phyloP scores from a whole-genome alignment of 2,888 invertebrate genomes.

The Stramonita haemastoma region DNA sequence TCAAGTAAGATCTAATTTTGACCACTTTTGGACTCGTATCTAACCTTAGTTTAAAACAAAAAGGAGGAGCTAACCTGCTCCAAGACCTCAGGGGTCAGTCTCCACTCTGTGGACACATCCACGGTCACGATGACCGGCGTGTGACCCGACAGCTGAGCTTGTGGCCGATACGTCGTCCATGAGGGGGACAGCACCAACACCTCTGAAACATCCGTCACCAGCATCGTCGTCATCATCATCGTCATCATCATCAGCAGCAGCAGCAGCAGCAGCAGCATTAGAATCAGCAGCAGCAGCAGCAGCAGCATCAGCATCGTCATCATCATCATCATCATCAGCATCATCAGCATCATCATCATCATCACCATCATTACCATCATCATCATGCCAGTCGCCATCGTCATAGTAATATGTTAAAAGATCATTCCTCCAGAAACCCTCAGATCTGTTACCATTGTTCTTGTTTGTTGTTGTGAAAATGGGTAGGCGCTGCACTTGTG shows the following conservation, averaged over 20 bases:
- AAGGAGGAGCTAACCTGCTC: constrained; percentile 64
- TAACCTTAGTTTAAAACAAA: too few relatives aligned
- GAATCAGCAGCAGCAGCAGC: neutral
- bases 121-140: constrained; percentile 61
- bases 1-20: too few relatives aligned
- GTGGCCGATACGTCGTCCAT: constrained; percentile 76
- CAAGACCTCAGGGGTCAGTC: constrained; percentile 64
- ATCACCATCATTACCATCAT: neutral
- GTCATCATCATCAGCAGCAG: constrained; percentile 1
- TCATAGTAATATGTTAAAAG: too few relatives aligned
- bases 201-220: constrained; percentile 55
- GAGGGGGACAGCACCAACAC: constrained; percentile 72
- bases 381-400: too few relatives aligned
- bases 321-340: neutral
- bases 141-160: constrained; percentile 67
- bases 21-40: too few relatives aligned
- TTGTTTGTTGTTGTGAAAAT: too few relatives aligned
- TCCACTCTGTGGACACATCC: constrained; percentile 65
- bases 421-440: too few relatives aligned
- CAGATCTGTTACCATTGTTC: too few relatives aligned
- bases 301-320: neutral
- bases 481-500: too few relatives aligned
- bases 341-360: neutral
- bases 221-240: constrained; percentile 14
- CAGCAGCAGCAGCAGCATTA: neutral